Evolutionary conservation across 2,888 invertebrate species (phyloP).

Genomic region (Nephrotoma appendiculata): DNA sequence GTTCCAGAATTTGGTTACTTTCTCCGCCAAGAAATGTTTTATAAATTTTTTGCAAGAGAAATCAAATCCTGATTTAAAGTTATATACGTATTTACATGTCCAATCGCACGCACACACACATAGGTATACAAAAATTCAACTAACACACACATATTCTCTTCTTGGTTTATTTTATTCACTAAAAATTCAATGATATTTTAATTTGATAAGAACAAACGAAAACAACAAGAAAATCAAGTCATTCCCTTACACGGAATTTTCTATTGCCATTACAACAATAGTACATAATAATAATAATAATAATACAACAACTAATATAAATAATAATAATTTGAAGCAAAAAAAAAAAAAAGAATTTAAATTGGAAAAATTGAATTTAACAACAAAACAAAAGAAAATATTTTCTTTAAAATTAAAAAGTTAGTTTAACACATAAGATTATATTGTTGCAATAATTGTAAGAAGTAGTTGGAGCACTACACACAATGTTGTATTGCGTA

Average conservation of each 20-base stretch:
- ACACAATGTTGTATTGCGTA: neutral
- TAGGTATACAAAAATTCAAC: no score
- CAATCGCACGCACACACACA: no score
- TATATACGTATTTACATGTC: no score
- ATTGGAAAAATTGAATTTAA: slow-evolving; percentile 1
- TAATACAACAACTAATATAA: neutral
- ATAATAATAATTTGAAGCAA: neutral
- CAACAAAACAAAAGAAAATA: neutral
- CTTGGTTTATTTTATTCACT: neutral
- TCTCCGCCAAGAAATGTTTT: no score
- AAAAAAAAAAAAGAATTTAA: neutral
- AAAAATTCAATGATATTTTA: neutral
- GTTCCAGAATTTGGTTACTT: no score
- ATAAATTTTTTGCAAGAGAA: no score
- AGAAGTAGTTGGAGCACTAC: neutral
- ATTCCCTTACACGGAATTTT: slow-evolving; percentile 4
- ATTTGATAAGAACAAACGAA: neutral
- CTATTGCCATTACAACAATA: slow-evolving; percentile 3
- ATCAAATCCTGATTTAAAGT: no score
- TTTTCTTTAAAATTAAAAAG: neutral
- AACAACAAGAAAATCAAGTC: slow-evolving; percentile 2
- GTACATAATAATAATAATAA: neutral
- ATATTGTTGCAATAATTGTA: neutral
- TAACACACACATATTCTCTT: neutral
- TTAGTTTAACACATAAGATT: neutral